Conservation (phyloP, 1,140 invertebrate genomes). For the Vanessa atalanta region DNA sequence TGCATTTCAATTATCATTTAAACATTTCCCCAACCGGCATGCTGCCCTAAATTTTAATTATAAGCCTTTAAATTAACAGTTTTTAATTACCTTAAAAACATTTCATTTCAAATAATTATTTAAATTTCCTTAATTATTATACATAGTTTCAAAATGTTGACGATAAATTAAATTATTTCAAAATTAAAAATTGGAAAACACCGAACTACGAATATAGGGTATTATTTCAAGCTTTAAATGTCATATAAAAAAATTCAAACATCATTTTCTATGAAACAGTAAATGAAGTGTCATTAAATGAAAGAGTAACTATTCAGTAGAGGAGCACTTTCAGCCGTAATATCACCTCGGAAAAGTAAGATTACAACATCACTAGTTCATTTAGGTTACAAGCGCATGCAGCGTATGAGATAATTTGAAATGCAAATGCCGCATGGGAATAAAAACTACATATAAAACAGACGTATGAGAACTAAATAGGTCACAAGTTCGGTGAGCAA, state of each 20-base stretch:
- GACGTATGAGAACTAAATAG: slow-evolving; percentile 43
- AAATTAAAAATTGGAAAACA: no score
- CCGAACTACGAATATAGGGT: no score
- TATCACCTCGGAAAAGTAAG: slow-evolving; percentile 30
- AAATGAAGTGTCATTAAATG: slow-evolving; percentile 26
- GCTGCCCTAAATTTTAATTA: no score
- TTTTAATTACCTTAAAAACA: no score
- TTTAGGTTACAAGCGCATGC: slow-evolving; percentile 35
- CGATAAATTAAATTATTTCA: no score
- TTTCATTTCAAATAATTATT: no score
- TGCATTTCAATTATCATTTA: no score
- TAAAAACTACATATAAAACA: slow-evolving; percentile 46
- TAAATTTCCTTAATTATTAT: no score
- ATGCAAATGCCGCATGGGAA: slow-evolving; percentile 40
- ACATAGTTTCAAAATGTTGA: no score
- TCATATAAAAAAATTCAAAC: not conserved
- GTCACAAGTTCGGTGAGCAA: slow-evolving; percentile 43
- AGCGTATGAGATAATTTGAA: slow-evolving; percentile 41
- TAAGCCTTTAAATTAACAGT: no score
- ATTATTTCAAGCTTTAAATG: not conserved
- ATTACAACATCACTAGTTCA: slow-evolving; percentile 38
- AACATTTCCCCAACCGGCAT: no score
- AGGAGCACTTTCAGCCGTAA: slow-evolving; percentile 20
- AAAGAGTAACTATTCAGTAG: slow-evolving; percentile 20
- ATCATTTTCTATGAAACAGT: slow-evolving; percentile 3